Conservation (phyloP, 1,140 invertebrate genomes). For the Oreohelix idahoensis region DNA sequence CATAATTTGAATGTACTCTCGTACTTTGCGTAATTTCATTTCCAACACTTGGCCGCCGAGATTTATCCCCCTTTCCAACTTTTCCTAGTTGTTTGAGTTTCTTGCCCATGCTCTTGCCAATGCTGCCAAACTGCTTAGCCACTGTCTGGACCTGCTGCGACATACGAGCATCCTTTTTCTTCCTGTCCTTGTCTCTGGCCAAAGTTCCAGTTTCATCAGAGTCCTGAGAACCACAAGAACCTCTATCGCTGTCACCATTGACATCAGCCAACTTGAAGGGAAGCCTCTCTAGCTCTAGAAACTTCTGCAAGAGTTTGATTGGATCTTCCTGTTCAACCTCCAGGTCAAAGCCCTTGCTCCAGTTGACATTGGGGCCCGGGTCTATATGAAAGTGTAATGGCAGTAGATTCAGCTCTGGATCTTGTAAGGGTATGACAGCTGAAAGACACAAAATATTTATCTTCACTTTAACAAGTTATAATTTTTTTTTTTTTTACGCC, state of each 20-base stretch:
- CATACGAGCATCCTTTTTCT: conserved; percentile 74
- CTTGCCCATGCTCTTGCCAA: conserved; percentile 85
- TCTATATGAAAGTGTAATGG: conserved; percentile 88
- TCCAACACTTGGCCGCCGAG: conserved; percentile 48
- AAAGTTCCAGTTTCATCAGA: conserved; percentile 56
- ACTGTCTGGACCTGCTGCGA: conserved; percentile 82
- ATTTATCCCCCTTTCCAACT: conserved; percentile 52
- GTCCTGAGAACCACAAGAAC: conserved; percentile 61
- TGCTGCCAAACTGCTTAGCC: conserved; percentile 81
- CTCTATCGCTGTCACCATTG: conserved; percentile 51
- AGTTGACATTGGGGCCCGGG: conserved; percentile 78
- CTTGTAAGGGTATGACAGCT: conserved; percentile 82
- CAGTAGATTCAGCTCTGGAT: conserved; percentile 81
- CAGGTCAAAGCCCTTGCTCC: conserved; percentile 43
- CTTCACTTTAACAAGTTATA: too few relatives aligned
- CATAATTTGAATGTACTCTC: conserved; percentile 60
- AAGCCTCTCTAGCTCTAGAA: conserved; percentile 77
- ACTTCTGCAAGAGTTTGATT: conserved; percentile 77
- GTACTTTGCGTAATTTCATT: conserved; percentile 62
- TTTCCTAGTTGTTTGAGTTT: conserved; percentile 81
- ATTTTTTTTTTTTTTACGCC: too few relatives aligned
- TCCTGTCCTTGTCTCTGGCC: conserved; percentile 48
- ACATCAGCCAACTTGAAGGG: conserved; percentile 29
- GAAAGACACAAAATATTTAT: conserved; percentile 59
- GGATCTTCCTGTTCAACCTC: conserved; percentile 72